These are phyloP conservation scores for Alexandromys fortis DNA, from an alignment of 2,113 vertebrate genomes.

Conservation along the genomic window DNA sequence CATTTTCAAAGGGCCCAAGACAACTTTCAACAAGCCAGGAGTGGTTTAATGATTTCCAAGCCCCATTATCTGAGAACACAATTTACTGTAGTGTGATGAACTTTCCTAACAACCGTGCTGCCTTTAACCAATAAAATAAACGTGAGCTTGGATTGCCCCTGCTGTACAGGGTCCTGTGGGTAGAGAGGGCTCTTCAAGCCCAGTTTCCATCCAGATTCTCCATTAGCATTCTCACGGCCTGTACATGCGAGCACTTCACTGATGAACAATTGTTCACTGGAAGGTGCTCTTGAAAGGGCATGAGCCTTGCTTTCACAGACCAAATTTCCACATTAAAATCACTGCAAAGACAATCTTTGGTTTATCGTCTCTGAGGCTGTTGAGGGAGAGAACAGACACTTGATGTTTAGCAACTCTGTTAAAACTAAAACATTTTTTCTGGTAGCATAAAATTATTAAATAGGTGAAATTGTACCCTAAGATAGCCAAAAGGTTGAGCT, in stretches of 20 bases:
- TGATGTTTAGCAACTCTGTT: slow-evolving; percentile 1
- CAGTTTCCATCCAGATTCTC: background rate
- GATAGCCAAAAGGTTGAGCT: background rate
- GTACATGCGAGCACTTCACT: background rate
- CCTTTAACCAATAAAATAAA: background rate
- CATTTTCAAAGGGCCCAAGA: background rate
- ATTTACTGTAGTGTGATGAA: background rate
- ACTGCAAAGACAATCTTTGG: background rate
- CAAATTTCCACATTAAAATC: background rate
- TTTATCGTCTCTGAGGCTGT: background rate
- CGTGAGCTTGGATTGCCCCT: background rate
- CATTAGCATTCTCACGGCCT: background rate
- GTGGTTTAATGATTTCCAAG: slow-evolving; percentile 25
- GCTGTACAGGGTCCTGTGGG: background rate
- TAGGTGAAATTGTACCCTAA: slow-evolving; percentile 7
- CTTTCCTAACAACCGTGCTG: background rate
- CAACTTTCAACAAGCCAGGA: slow-evolving; percentile 23
- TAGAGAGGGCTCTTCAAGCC: background rate
- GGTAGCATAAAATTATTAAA: background rate
- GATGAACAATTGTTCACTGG: background rate
- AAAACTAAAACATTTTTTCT: background rate
- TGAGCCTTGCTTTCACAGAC: background rate
- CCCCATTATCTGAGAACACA: background rate
- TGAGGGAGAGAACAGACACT: background rate
- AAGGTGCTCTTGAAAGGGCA: background rate